These are phyloP conservation scores for Montifringilla adamsi DNA, from an alignment of 2,113 vertebrate genomes.

Conservation along the genomic window DNA sequence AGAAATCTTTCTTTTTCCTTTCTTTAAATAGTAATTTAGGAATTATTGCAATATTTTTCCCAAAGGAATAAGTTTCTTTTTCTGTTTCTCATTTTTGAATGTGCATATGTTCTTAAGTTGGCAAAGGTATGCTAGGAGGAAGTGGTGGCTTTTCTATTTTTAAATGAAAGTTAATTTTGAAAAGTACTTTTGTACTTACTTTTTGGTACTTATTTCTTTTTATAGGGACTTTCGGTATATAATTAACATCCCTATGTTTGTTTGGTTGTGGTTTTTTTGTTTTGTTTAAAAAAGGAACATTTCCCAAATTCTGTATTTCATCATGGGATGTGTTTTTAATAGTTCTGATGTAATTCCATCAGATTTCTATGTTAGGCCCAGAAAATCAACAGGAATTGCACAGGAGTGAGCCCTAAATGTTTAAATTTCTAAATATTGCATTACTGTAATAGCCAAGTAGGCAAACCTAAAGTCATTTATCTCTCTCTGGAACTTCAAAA, in stretches of 20 bases:
- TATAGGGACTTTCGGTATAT: not conserved
- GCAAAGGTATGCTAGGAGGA: not conserved
- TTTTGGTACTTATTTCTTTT: not conserved
- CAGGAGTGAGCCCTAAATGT: not conserved
- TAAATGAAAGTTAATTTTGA: not conserved
- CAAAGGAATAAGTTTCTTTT: not conserved
- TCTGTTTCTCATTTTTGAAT: not conserved
- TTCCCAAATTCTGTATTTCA: not conserved
- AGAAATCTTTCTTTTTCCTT: not conserved
- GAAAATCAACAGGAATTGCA: not conserved
- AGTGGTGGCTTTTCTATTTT: not conserved
- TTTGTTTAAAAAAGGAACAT: not conserved
- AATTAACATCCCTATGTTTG: rapidly evolving
- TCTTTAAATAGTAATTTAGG: not conserved
- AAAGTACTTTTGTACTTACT: not conserved
- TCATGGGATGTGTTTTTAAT: not conserved
- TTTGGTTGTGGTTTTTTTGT: too few relatives aligned
- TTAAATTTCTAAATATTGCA: not conserved
- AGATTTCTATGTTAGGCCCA: not conserved
- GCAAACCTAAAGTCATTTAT: not conserved
- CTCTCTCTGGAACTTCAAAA: not conserved
- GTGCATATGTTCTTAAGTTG: not conserved
- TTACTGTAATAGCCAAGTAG: not conserved
- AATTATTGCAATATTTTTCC: not conserved
- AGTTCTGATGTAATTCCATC: not conserved